A percentile compares a stretch with the other conserved stretches of the same genome.
phyloP scores from a whole-genome alignment of 2,113 vertebrate genomes.

The Salvelinus alpinus region DNA sequence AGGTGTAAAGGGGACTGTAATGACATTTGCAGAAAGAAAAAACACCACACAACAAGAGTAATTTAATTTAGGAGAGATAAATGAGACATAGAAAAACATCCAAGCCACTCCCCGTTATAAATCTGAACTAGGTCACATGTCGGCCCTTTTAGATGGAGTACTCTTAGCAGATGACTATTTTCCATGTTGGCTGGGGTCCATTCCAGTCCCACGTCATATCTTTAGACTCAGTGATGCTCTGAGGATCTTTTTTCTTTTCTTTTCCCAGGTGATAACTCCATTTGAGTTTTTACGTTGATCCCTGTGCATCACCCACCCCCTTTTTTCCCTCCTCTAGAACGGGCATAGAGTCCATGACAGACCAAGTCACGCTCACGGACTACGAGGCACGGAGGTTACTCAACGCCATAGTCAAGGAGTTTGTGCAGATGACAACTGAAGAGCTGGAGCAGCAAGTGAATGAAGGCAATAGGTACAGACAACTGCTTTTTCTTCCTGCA shows the following conservation, averaged over 20 bases:
- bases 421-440: constrained; percentile 86
- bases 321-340: constrained; percentile 68
- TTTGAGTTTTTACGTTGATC: constrained; percentile 27
- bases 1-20: constrained; percentile 4
- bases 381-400: constrained; percentile 87
- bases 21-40: constrained; percentile 2
- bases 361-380: constrained; percentile 80
- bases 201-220: constrained; percentile 51
- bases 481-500: neutral
- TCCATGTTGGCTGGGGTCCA: constrained; percentile 56
- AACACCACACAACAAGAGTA: neutral
- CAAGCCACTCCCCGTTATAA: constrained; percentile 56
- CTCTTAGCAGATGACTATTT: constrained; percentile 66
- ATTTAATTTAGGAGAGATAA: constrained; percentile 25
- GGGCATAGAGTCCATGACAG: constrained; percentile 79
- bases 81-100: constrained; percentile 26
- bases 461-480: constrained; percentile 85
- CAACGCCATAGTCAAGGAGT: constrained; percentile 88
- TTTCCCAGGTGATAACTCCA: constrained; percentile 31
- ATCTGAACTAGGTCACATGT: constrained; percentile 53
- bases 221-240: constrained; percentile 39
- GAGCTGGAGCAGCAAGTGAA: constrained; percentile 82
- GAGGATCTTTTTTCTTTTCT: neutral
- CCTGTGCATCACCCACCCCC: constrained; percentile 6
- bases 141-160: constrained; percentile 52